Base-by-base conservation (phyloP, 2,113 vertebrate genomes). In the Dasyornis broadbenti region DNA sequence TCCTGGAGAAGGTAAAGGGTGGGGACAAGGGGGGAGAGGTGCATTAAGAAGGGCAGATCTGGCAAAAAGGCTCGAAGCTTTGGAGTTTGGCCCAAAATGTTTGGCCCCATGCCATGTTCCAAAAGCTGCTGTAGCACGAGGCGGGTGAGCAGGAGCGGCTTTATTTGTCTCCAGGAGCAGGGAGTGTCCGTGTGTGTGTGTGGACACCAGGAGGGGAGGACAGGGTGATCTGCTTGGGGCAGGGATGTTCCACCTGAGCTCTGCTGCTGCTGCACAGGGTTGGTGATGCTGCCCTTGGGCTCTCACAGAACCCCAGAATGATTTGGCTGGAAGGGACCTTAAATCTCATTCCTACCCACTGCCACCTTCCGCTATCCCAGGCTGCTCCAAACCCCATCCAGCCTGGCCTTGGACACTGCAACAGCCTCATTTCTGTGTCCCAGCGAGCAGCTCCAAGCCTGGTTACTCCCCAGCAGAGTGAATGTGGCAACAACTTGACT, bases 381-480 rank as follows among this genome's bases (percentile, higher is more conserved):
- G 8, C 0, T 61, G 73, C 26, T 26, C 70, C 53, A 15, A 60
- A 11, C 11, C 39, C 52, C 3, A 0, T 33, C 33, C 65, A 54
- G 1, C 39, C 65, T 6, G 35, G 14, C 42, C 47, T 24, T 20
- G 79, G 35, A 1, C 7, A 5, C n/a, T 61, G 54, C 39, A 45
- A 13, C 45, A 5, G 0, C 70, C 2, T 4, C 16, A 0, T 10
- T 8, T 50, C 1, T 10, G 59, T 4, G 26, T 39, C 37, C 1
- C 50, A 2, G n/a, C 0, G 17, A n/a, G 86, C 83, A 42, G 39
- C 89, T 75, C 60, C 3, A 28, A 50, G 60, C 50, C 21, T 1
- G 0, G 53, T 12, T 8, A 14, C 21, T 44, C 50, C 52, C 28
- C 57, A 50, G 56, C 39, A 3, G 13, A 21, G 20, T 15, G 1